Conservation (phyloP, 2,113 vertebrate genomes). For the Dunckerocampus dactyliophorus region DNA sequence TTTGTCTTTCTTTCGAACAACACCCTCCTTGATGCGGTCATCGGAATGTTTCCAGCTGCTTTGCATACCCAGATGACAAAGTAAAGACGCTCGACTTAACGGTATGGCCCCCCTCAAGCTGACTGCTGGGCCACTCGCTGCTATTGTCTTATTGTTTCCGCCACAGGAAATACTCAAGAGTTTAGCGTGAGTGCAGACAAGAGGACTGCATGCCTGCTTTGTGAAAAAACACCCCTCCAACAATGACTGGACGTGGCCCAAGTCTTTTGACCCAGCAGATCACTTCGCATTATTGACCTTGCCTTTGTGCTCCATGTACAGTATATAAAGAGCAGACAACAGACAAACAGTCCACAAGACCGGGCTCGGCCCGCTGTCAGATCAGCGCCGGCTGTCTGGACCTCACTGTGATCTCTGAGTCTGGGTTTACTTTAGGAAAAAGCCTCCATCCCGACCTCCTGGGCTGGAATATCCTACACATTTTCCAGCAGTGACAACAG, state of each 20-base stretch:
- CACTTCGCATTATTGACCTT: constrained; percentile 51
- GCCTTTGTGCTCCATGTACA: constrained; percentile 38
- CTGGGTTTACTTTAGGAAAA: constrained; percentile 10
- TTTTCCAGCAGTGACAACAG: constrained; percentile 28
- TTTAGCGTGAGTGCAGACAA: constrained; percentile 44
- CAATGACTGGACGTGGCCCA: constrained; percentile 55
- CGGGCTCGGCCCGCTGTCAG: constrained; percentile 12
- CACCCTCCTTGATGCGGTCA: no score
- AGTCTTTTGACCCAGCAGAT: constrained; percentile 43
- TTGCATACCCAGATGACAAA: constrained; percentile 8
- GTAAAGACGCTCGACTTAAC: neutral
- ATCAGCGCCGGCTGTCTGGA: constrained; percentile 42
- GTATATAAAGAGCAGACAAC: constrained; percentile 55
- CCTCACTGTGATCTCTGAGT: constrained; percentile 33
- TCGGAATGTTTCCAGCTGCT: neutral
- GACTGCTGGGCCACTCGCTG: constrained; percentile 29
- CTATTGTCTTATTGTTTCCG: constrained; percentile 69
- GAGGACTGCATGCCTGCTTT: constrained; percentile 42
- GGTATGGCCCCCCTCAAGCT: neutral
- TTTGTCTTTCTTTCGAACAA: no score
- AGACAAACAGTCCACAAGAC: constrained; percentile 28
- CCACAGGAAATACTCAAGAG: constrained; percentile 57
- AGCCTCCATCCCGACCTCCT: constrained; percentile 10
- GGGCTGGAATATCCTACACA: constrained; percentile 14
- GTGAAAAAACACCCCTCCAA: constrained; percentile 19